Conservation (phyloP, 2,113 vertebrate genomes). For the Irena cyanogastra region DNA sequence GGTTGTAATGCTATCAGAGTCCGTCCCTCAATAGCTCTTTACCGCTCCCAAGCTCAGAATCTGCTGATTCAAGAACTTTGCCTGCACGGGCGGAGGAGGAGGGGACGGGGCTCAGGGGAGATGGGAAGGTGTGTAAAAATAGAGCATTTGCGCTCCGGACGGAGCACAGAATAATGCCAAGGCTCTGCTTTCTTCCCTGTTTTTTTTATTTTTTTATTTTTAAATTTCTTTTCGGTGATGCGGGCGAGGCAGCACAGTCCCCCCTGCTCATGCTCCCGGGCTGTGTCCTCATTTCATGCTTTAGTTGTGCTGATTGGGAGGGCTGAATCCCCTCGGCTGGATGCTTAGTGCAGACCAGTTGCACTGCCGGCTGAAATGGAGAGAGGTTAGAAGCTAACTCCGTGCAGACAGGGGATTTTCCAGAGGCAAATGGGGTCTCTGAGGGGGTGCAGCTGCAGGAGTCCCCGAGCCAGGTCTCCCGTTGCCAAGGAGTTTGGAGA, state of each 20-base stretch:
- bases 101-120: conserved; percentile 57
- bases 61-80: conserved; percentile 83
- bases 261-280: conserved; percentile 10
- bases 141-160: conserved; percentile 45
- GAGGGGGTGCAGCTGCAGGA: conserved; percentile 5
- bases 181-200: conserved; percentile 30
- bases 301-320: conserved; percentile 72
- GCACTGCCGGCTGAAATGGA: conserved; percentile 62
- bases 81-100: conserved; percentile 59
- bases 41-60: conserved; percentile 74
- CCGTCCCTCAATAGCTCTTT: conserved; percentile 80
- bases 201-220: not conserved
- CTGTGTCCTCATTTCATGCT: conserved; percentile 79
- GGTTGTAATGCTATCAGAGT: conserved; percentile 82
- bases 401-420: conserved; percentile 55
- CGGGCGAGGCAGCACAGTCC: not conserved
- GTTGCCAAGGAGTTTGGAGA: not conserved
- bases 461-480: conserved; percentile 6
- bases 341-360: conserved; percentile 70
- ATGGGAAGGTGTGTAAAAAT: conserved; percentile 62
- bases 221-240: not conserved
- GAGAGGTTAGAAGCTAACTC: conserved; percentile 57
- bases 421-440: conserved; percentile 60
- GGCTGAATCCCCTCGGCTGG: conserved; percentile 69
- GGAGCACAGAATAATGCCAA: conserved; percentile 68